A percentile compares a stretch with the other conserved stretches of the same genome.
Conservation (phyloP, 2,113 vertebrate genomes). For the Sardina pilchardus region DNA sequence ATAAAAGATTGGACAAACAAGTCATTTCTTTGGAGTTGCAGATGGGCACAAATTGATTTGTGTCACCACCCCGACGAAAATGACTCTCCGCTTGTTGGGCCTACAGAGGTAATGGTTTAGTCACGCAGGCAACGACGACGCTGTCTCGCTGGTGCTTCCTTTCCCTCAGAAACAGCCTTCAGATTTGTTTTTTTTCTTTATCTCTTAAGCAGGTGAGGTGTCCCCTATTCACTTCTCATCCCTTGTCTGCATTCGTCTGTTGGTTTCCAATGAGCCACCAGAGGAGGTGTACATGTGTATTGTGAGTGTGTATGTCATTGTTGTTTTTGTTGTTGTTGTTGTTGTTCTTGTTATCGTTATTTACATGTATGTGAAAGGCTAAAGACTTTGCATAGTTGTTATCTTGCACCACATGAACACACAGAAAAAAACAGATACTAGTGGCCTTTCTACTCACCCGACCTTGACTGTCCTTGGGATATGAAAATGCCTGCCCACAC, state of each 20-base stretch:
- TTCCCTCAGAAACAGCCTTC: conserved; percentile 23
- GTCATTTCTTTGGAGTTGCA: conserved; percentile 61
- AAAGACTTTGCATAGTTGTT: neutral
- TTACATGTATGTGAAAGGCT: neutral
- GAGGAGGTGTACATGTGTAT: neutral
- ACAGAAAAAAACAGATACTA: neutral
- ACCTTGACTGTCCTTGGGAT: neutral
- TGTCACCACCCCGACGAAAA: conserved; percentile 46
- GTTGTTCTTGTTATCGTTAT: neutral
- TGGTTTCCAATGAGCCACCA: neutral
- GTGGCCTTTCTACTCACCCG: neutral
- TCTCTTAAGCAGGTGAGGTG: neutral
- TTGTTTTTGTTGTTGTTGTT: neutral
- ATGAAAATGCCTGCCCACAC: neutral
- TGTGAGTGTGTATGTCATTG: neutral
- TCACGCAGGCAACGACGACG: conserved; percentile 39
- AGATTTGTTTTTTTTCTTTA: neutral
- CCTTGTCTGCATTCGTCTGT: neutral
- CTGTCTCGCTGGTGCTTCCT: conserved; percentile 29
- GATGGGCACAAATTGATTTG: conserved; percentile 66
- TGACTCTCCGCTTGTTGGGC: conserved; percentile 43
- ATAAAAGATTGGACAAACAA: conserved; percentile 71
- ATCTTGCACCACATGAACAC: neutral
- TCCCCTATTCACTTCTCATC: neutral
- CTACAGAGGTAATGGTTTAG: conserved; percentile 47